Conservation (phyloP, 2,888 invertebrate genomes). For the Petrolisthes manimaculis region DNA sequence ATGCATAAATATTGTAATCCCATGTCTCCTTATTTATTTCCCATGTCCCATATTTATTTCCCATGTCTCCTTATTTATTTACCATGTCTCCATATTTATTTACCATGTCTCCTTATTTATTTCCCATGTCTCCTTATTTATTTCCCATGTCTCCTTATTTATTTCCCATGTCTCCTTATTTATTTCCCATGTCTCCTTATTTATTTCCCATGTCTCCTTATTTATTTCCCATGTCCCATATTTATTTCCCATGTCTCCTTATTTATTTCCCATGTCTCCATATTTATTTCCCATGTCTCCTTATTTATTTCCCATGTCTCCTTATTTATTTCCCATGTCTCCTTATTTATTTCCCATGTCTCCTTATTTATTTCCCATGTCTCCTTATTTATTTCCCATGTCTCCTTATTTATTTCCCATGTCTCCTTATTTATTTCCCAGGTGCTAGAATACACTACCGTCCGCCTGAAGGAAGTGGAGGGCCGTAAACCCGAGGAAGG, state of each 20-base stretch:
- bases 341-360: neutral
- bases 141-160: neutral
- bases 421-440: neutral
- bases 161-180: neutral
- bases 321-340: neutral
- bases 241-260: neutral
- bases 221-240: neutral
- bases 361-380: neutral
- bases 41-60: too few species aligned
- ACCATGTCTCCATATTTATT: too few species aligned
- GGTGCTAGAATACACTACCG: conserved; percentile 3
- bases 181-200: neutral
- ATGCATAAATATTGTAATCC: too few species aligned
- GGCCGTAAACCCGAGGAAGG: conserved; percentile 74
- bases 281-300: neutral
- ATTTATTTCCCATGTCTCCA: neutral
- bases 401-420: neutral
- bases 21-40: too few species aligned
- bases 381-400: neutral
- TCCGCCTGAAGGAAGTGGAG: neutral
- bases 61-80: too few species aligned
- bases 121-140: too few species aligned
- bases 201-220: neutral
- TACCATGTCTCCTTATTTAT: too few species aligned
- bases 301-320: neutral